phyloP scores from a whole-genome alignment of 2,888 invertebrate genomes.

The Catocala sponsa region DNA sequence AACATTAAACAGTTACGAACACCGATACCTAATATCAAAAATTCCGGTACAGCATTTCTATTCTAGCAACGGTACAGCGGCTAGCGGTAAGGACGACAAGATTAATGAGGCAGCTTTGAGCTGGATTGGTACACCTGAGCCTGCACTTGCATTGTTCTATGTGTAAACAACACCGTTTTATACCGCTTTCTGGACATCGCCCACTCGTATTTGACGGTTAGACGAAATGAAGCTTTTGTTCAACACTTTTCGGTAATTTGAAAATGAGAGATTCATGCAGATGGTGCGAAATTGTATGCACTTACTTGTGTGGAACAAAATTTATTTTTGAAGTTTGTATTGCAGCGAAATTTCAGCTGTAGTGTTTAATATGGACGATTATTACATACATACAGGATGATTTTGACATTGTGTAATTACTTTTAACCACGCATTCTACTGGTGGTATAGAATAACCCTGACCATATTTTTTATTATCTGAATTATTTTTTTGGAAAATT shows the following conservation, averaged over 20 bases:
- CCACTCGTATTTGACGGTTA: not conserved
- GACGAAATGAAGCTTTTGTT: conserved; percentile 1
- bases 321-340: too few relatives aligned
- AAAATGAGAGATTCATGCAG: too few relatives aligned
- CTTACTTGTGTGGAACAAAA: too few relatives aligned
- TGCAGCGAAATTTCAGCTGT: too few relatives aligned
- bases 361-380: too few relatives aligned
- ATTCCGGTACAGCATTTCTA: conserved; percentile 16
- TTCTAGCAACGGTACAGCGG: conserved; percentile 22
- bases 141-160: conserved; percentile 57
- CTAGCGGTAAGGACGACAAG: conserved; percentile 53
- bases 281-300: too few relatives aligned
- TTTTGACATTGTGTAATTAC: too few relatives aligned
- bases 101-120: conserved; percentile 77
- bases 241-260: not conserved
- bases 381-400: too few relatives aligned
- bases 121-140: conserved; percentile 64
- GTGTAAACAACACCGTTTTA: conserved; percentile 36
- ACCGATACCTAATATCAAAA: conserved; percentile 28
- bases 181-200: conserved; percentile 3
- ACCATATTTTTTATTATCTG: too few relatives aligned
- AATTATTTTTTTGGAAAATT: too few relatives aligned
- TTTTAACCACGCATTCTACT: too few relatives aligned
- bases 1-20: conserved; percentile 12
- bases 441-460: too few relatives aligned